Evolutionary conservation across 2,797 vertebrate genomes (phyloP), one percentile per base, ranked within the genome.

Genomic region (Oryzias sinensis): DNA sequence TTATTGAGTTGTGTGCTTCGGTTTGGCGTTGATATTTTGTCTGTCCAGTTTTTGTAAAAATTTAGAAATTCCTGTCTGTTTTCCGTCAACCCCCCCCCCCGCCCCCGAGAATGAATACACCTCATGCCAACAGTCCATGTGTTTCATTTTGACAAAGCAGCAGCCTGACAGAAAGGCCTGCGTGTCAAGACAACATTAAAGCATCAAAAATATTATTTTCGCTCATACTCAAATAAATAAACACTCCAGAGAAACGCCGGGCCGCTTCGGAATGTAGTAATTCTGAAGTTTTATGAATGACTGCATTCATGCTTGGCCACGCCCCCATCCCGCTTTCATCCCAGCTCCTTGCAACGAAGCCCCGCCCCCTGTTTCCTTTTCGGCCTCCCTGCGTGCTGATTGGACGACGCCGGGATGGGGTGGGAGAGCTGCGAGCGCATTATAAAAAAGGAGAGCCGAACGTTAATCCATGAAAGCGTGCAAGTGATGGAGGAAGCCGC

Each of bases 281-380:
- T 88, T 89, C 87, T 45, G 66, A 81, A 63, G 83, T 91, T 93
- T 93, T 91, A 92, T 94, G 92, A 94, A 94, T 93, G 93, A 93
- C 70, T 77, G 88, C 81, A 91, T 94, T 93, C 91, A 94, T 91
- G 49, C 1, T 1, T 49, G 72, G 33, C 80, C 87, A 87, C 90
- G 85, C 90, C 91, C 73, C 48, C 51, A 1, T 0, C 3, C 4
- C 18, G 6, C 20, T 40, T 37, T 37, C 68, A 54, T 43, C 56
- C 25, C 76, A 33, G 51, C 62, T 62, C 52, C 56, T 49, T 11
- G 42, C 61, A 53, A 29, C 45, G 15, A 29, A 60, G 59, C 58
- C 67, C 56, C 77, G 65, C 75, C 71, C 59, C 42, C 72, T 9
- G 47, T 45, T 61, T 6, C 15, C 40, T 47, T 43, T 9, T 54